A percentile compares a stretch with the other conserved stretches of the same genome.
phyloP scores from a whole-genome alignment of 2,888 invertebrate species.

The Bellardia bayeri region DNA sequence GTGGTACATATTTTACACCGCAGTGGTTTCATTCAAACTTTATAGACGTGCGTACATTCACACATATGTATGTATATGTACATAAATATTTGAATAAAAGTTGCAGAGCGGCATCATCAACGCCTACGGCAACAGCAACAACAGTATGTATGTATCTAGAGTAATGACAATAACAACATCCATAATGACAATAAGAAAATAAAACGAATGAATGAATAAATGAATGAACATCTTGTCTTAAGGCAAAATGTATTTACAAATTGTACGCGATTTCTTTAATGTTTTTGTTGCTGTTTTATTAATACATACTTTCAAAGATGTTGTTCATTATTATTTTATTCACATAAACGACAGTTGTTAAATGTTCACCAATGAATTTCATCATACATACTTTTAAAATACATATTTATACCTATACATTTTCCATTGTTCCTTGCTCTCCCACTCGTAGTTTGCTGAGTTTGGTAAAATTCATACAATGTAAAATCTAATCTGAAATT shows the following conservation, averaged over 20 bases:
- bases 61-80: background rate
- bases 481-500: too few species aligned
- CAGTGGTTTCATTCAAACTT: background rate
- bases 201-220: background rate
- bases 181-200: background rate
- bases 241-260: conserved; percentile 28
- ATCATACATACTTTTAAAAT: background rate
- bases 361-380: background rate
- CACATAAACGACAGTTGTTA: background rate
- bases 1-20: background rate
- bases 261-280: conserved; percentile 12
- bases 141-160: background rate
- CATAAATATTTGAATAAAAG: background rate
- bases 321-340: conserved; percentile 23
- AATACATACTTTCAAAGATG: conserved; percentile 28
- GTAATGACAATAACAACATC: conserved; percentile 20
- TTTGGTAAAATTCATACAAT: too few species aligned
- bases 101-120: background rate
- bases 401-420: background rate
- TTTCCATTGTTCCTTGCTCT: background rate
- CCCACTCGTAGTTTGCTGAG: background rate
- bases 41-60: background rate
- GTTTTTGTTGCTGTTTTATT: background rate
- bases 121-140: background rate
- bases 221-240: conserved; percentile 15